These are phyloP conservation scores for Drosophila punjabiensis DNA, from an alignment of 1,140 invertebrate genomes.

Conservation along the genomic window DNA sequence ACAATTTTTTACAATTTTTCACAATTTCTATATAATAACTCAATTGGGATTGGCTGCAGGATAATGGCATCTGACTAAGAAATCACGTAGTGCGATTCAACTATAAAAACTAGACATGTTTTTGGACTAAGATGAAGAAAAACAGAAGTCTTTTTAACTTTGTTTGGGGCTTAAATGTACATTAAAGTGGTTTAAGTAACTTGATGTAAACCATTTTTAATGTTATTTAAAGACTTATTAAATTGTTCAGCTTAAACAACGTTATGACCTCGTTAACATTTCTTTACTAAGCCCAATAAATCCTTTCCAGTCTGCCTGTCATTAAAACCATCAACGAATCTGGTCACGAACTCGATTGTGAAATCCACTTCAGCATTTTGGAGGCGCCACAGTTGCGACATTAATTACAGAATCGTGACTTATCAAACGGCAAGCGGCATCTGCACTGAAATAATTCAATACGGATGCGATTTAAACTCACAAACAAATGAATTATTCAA, in stretches of 20 bases:
- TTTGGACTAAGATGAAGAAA: not conserved
- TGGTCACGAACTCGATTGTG: conserved; percentile 54
- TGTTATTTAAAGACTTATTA: not conserved
- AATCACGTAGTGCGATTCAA: conserved; percentile 6
- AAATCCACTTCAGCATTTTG: conserved; percentile 41
- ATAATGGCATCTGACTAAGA: not conserved
- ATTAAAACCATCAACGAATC: conserved; percentile 39
- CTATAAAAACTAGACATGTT: not conserved
- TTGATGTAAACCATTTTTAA: too few species aligned
- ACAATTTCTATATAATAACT: conserved; percentile 37
- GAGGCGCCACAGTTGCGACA: conserved; percentile 38
- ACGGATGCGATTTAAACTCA: conserved; percentile 4
- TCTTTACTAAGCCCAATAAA: conserved; percentile 26
- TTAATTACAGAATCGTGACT: conserved; percentile 57
- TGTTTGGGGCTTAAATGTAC: too few species aligned
- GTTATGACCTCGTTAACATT: conserved; percentile 16
- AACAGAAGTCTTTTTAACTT: not conserved
- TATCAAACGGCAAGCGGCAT: conserved; percentile 33
- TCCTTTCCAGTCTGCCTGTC: conserved; percentile 25
- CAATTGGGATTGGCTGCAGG: conserved; percentile 23
- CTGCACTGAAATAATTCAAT: conserved; percentile 14
- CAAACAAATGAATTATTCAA: conserved; percentile 41
- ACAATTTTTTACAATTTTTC: conserved; percentile 33
- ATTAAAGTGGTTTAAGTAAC: not conserved
- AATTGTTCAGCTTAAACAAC: not conserved